Percentiles rank a stretch among this genome's conserved stretches.
phyloP scores from a whole-genome alignment of 64 coral and sea anemone species.

The Montipora sp. region DNA sequence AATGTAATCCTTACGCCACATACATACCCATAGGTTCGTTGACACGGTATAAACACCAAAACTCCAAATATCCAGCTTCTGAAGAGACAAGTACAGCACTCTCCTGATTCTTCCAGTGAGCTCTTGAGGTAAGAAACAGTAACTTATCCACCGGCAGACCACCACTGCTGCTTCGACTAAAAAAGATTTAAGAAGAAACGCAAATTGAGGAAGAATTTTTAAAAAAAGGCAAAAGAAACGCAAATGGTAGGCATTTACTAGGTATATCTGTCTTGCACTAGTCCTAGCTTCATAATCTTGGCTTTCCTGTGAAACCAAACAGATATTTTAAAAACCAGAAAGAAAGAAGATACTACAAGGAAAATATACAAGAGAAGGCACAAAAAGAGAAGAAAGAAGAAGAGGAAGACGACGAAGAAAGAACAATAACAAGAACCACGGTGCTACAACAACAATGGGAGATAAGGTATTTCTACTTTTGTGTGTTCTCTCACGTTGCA shows the following conservation, averaged over 20 bases:
- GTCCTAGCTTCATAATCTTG: slow-evolving; percentile 84
- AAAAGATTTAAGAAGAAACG: not conserved
- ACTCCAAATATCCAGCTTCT: slow-evolving; percentile 84
- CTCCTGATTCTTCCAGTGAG: slow-evolving; percentile 86
- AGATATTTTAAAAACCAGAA: too few species aligned
- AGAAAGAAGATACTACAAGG: not conserved
- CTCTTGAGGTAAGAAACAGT: slow-evolving; percentile 84
- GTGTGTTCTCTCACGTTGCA: too few species aligned
- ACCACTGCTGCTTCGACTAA: not conserved
- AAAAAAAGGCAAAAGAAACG: not conserved
- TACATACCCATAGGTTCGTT: slow-evolving; percentile 84
- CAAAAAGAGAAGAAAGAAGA: too few species aligned
- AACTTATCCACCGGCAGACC: slow-evolving; percentile 75
- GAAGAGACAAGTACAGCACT: slow-evolving; percentile 92
- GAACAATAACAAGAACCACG: not conserved
- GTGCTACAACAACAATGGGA: not conserved
- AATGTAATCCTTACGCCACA: too few species aligned
- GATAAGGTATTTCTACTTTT: not conserved
- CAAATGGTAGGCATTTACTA: not conserved
- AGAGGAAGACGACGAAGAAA: not conserved
- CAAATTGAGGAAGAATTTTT: not conserved
- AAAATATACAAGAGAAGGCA: too few species aligned
- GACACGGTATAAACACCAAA: slow-evolving; percentile 90
- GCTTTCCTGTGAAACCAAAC: slow-evolving; percentile 68
- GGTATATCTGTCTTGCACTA: slow-evolving; percentile 29